Evolutionary conservation across 2,797 vertebrate genomes (phyloP), one percentile per base, ranked within the genome.

Genomic region (Setipinna tenuifilis): DNA sequence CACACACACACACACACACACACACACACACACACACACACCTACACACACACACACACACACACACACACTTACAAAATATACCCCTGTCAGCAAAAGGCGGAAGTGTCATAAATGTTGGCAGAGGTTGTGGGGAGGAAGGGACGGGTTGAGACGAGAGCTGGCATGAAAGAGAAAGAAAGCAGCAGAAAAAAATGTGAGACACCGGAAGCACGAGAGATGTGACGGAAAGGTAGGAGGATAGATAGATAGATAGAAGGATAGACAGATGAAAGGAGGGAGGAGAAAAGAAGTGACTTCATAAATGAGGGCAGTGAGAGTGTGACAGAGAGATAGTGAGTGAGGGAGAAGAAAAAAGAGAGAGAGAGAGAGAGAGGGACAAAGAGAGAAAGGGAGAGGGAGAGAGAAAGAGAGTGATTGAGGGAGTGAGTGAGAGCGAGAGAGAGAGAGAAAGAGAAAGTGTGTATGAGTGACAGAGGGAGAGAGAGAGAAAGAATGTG

Each of bases 1-100:
- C 59, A 35, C 17, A 50, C 12, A 16, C 82, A 59, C 83, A 84
- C 88, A 68, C 89, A 83, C 82, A 82, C 58, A 62, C 84, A 82
- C 25, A 12, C 65, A 82, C 23, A 59, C 81, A 58, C 21, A 54
- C 81, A 50, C 21, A 25, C 81, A 82, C 84, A 44, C 46, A 83
- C 46, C 50, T 83, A 41, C 83, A 81, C 35, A 46, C 80, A 82
- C 44, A 46, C 62, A 86, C 65, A 54, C 46, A 83, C 23, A 61
- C 82, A 59, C 21, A 57, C 81, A 54, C n/a, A 28, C 81, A 57
- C 84, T 46, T 28, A 83, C 48, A 87, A 58, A 58, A 87, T 35
- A 16, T 19, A 58, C 84, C 59, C 71, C 71, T 19, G 21, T 87
- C 84, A 84, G 87, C 85, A 85, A 23, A 75, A 75, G 9, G 19